Conservation (phyloP, 2,797 vertebrate species). For the Choloepus didactylus region DNA sequence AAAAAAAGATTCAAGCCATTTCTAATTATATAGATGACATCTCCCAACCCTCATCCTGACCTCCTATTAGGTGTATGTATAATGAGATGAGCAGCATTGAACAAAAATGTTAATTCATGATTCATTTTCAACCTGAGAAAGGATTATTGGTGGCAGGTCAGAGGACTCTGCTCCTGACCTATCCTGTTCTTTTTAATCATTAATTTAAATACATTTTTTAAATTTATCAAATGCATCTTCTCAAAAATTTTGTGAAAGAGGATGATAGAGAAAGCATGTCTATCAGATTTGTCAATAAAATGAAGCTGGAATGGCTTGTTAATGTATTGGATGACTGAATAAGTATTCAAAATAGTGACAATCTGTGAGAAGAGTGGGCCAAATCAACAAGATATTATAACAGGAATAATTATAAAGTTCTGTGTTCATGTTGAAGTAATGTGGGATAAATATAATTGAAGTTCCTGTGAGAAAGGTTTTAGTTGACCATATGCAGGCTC, state of each 20-base stretch:
- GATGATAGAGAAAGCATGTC: not conserved
- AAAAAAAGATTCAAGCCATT: not conserved
- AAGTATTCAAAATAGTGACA: not conserved
- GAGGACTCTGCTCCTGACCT: not conserved
- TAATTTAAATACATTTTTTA: not conserved
- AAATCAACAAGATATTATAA: not conserved
- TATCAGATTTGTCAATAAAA: constrained; percentile 16
- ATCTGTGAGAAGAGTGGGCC: not conserved
- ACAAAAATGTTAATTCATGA: not conserved
- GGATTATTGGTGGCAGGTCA: not conserved
- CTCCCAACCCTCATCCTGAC: not conserved
- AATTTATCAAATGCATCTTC: not conserved
- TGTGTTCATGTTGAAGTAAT: not conserved
- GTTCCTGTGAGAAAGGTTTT: not conserved
- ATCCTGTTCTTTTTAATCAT: not conserved
- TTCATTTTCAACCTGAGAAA: not conserved
- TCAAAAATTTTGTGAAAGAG: not conserved
- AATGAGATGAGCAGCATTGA: not conserved
- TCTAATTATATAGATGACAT: not conserved
- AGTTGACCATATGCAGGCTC: not conserved
- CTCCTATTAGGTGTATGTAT: not conserved
- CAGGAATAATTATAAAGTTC: not conserved
- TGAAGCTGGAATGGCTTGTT: not conserved
- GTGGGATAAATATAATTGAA: not conserved
- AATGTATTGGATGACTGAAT: not conserved